These are phyloP conservation scores for Microcebus tavaratra DNA, from an alignment of 2,113 vertebrate genomes.

Conservation along the genomic window DNA sequence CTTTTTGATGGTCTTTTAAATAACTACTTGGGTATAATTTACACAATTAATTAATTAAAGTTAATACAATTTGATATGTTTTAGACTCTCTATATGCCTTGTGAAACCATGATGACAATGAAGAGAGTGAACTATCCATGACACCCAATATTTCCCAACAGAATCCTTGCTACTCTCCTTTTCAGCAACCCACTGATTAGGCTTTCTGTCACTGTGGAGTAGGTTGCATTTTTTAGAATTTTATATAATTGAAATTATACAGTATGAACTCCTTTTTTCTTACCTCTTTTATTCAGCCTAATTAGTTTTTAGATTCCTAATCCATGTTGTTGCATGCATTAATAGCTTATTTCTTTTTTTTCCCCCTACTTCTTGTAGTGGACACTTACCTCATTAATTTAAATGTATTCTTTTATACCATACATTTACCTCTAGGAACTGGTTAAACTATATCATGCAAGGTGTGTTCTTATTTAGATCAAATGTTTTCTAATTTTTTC, in stretches of 20 bases:
- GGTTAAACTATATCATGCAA: neutral
- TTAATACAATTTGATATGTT: neutral
- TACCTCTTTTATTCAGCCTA: neutral
- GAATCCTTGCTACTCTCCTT: neutral
- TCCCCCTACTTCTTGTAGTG: neutral
- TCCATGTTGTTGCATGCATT: neutral
- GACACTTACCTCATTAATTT: neutral
- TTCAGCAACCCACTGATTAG: neutral
- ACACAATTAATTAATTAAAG: neutral
- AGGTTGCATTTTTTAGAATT: neutral
- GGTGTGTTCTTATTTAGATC: neutral
- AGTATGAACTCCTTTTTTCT: neutral
- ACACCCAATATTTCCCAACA: neutral
- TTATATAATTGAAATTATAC: neutral
- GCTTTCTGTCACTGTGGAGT: neutral
- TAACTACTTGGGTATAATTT: neutral
- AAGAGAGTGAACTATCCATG: neutral
- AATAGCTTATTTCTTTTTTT: neutral
- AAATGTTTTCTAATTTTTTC: neutral
- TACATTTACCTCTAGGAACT: neutral
- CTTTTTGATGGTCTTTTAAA: conserved; percentile 8
- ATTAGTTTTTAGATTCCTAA: neutral
- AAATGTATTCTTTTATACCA: neutral
- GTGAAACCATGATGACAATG: neutral
- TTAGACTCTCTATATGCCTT: neutral